phyloP scores from a whole-genome alignment of 2,797 vertebrate species.

The Pseudochaenichthys georgianus region DNA sequence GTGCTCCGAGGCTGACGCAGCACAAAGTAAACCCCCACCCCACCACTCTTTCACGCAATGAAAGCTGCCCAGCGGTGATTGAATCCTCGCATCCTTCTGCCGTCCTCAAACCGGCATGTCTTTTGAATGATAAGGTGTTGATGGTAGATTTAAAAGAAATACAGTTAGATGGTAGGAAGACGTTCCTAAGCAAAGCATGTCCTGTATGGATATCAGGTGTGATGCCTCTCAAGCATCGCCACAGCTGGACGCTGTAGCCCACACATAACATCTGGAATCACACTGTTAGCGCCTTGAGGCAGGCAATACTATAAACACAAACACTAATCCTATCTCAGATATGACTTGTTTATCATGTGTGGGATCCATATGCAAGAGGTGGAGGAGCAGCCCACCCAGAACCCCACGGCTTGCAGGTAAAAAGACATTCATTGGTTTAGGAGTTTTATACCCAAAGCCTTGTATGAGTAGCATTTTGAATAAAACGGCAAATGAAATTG shows the following conservation, averaged over 20 bases:
- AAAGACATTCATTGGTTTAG: neutral
- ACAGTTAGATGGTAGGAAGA: neutral
- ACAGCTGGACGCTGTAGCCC: neutral
- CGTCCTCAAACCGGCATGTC: neutral
- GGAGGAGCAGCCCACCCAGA: neutral
- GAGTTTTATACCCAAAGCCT: neutral
- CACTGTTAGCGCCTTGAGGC: neutral
- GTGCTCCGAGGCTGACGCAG: conserved; percentile 73
- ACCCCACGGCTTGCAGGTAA: too few relatives aligned
- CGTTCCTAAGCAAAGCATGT: neutral
- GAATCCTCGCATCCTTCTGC: neutral
- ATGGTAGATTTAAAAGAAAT: neutral
- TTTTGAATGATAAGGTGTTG: neutral
- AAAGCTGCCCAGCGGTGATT: neutral
- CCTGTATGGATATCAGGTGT: conserved; percentile 18
- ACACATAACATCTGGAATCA: neutral
- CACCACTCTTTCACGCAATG: neutral
- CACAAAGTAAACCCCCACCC: conserved; percentile 62
- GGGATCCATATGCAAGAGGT: neutral
- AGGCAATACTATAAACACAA: conserved; percentile 25
- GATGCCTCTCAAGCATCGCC: conserved; percentile 12
- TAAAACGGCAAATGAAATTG: neutral
- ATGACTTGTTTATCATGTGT: conserved; percentile 15
- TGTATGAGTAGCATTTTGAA: neutral
- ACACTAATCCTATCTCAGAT: conserved; percentile 3